Conservation (phyloP, 2,113 vertebrate species). For the Scomber japonicus region DNA sequence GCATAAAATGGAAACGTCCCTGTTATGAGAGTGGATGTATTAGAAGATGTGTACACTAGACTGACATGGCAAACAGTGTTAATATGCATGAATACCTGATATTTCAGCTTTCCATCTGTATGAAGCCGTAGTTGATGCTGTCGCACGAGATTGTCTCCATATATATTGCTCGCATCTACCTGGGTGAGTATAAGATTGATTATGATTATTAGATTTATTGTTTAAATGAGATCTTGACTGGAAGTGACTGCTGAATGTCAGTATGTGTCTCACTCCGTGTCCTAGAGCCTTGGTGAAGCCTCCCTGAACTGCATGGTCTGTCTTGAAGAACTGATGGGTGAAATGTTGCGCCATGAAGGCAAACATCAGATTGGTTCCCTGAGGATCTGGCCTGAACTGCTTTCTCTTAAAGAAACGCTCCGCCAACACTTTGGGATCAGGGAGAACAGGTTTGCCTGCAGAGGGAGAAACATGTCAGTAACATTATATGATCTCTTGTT, state of each 20-base stretch:
- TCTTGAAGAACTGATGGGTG: constrained; percentile 98
- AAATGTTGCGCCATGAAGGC: constrained; percentile 98
- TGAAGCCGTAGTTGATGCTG: constrained; percentile 92
- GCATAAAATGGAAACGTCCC: no score
- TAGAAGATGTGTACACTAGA: no score
- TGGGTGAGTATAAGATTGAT: constrained; percentile 57
- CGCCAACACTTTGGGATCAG: constrained; percentile 85
- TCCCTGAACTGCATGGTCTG: constrained; percentile 84
- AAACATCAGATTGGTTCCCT: constrained; percentile 94
- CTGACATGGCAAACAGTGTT: no score
- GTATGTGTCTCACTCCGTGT: constrained; percentile 89
- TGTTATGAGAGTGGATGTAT: no score
- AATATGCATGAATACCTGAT: constrained; percentile 85
- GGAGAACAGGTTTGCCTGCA: constrained; percentile 89
- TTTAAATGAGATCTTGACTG: neutral
- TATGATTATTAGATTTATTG: neutral
- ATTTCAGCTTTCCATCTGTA: constrained; percentile 93
- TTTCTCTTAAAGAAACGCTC: constrained; percentile 87
- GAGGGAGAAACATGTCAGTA: constrained; percentile 7
- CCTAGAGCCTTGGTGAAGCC: constrained; percentile 93
- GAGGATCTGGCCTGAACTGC: constrained; percentile 90
- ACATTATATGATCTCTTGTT: neutral
- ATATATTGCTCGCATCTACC: constrained; percentile 94
- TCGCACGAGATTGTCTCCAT: constrained; percentile 90
- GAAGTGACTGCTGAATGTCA: neutral